These are phyloP conservation scores for Belgica antarctica DNA, from an alignment of 2,888 invertebrate genomes.

Conservation along the genomic window DNA sequence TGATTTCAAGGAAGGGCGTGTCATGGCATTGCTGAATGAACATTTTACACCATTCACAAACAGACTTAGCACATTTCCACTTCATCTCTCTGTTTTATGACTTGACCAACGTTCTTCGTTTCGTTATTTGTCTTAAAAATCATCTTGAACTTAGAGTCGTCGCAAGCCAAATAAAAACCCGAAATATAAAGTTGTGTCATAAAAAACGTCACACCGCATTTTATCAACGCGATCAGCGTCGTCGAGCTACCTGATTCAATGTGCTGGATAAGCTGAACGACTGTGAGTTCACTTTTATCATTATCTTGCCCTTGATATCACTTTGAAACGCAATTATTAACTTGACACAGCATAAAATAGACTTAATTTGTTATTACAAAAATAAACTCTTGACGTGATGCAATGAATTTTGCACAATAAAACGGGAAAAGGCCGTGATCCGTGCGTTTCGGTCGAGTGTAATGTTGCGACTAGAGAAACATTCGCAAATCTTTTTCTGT, in stretches of 20 bases:
- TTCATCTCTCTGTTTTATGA: not conserved
- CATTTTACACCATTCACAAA: slow-evolving; percentile 39
- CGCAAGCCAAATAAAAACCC: not conserved
- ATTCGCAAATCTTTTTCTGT: not conserved
- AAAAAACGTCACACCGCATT: slow-evolving; percentile 9
- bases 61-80: not conserved
- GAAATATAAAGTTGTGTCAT: not conserved
- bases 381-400: slow-evolving; percentile 4
- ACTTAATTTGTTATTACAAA: not conserved
- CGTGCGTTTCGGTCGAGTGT: slow-evolving; percentile 27
- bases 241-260: slow-evolving; percentile 47
- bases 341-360: not conserved
- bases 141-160: not conserved
- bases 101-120: not conserved
- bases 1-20: slow-evolving; percentile 34
- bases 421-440: no score
- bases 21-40: not conserved
- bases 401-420: no score
- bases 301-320: slow-evolving; percentile 36
- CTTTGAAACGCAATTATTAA: not conserved
- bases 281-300: slow-evolving; percentile 49
- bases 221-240: slow-evolving; percentile 1
- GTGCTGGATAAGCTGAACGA: slow-evolving; percentile 48
- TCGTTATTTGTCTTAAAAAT: not conserved
- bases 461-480: slow-evolving; percentile 40